Percentiles rank a stretch among this genome's conserved stretches.
These are phyloP conservation scores for Trissolcus brochymenae DNA, from an alignment of 2,888 invertebrate species.

Conservation along the genomic window DNA sequence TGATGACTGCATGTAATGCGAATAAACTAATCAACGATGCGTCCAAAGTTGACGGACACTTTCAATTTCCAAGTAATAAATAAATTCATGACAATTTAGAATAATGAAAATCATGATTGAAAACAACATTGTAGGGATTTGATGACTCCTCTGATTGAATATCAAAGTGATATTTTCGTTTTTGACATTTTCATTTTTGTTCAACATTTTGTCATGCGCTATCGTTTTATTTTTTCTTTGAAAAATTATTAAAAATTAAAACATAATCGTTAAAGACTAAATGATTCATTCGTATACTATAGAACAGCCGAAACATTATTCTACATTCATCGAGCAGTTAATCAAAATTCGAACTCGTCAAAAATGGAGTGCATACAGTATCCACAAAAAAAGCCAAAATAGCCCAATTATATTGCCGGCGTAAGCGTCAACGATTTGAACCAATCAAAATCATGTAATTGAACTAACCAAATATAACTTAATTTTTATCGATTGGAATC, in stretches of 20 bases:
- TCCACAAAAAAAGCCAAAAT: slow-evolving; percentile 49
- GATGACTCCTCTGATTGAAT: slow-evolving; percentile 34
- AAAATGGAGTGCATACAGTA: slow-evolving; percentile 35
- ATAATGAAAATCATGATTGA: slow-evolving; percentile 22
- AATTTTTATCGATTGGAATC: slow-evolving; percentile 53
- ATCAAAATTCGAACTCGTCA: slow-evolving; percentile 26
- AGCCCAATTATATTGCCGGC: slow-evolving; percentile 38
- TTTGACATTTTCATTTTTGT: slow-evolving; percentile 13
- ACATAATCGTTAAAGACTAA: no score
- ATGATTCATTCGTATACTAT: no score
- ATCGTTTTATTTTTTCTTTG: background rate
- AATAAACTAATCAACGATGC: slow-evolving; percentile 37
- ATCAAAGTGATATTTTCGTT: slow-evolving; percentile 26
- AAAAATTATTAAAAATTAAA: no score
- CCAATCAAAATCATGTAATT: slow-evolving; percentile 55
- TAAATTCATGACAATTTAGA: slow-evolving; percentile 45
- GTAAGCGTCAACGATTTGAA: slow-evolving; percentile 41
- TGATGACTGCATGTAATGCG: slow-evolving; percentile 26
- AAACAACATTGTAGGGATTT: slow-evolving; percentile 28
- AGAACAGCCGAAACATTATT: no score
- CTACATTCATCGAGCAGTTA: background rate
- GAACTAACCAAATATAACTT: slow-evolving; percentile 51
- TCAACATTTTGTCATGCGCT: background rate
- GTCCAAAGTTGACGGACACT: slow-evolving; percentile 45
- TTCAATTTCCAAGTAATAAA: slow-evolving; percentile 52